Evolutionary conservation across 2,113 vertebrate genomes (phyloP), one percentile per base, ranked within the genome.

Genomic region (Oryzias celebensis): DNA sequence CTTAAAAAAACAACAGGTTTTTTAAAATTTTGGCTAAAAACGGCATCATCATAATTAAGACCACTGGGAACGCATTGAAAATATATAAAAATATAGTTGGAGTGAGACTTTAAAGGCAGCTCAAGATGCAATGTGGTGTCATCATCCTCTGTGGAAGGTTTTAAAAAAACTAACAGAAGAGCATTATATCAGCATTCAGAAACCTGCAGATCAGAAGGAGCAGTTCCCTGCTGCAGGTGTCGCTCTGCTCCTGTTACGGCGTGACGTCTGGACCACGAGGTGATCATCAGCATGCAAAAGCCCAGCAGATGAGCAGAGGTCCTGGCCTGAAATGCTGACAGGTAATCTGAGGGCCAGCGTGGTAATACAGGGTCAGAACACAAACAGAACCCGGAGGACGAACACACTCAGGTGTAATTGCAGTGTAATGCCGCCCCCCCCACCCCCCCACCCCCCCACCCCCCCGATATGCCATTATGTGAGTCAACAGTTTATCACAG

Each of bases 181-280:
- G 7, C 7, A 1, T 28, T 28, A 28, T 5, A 28, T 28, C 26
- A 4, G 7, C 26, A 36, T 36, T 2, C 36, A 36, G 36, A 36
- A 36, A 36, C 36, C 36, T 28, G 26, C 26, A 28, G 26, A 26
- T 26, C 26, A 26, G 26, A 22, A 0, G 3, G 10, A 49, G 55
- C 5, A n/a, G 51, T 14, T 16, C 23, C 44, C 63, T 50, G 73
- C 62, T 59, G 66, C 68, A 56, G 68, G 58, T 47, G 45, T 17
- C 55, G 52, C 43, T 71, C 56, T 26, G 17, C 45, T 59, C 67
- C 83, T 62, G 85, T 87, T 76, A 84, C 71, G 61, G 58, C 22
- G 68, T 89, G 84, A 84, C 68, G 78, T 78, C 81, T 83, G 78
- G 78, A 82, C 80, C 1, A 20, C 20, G 20, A 80, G 77, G 81